phyloP scores from a whole-genome alignment of 2,888 invertebrate species.

The Tiliacea citrago region DNA sequence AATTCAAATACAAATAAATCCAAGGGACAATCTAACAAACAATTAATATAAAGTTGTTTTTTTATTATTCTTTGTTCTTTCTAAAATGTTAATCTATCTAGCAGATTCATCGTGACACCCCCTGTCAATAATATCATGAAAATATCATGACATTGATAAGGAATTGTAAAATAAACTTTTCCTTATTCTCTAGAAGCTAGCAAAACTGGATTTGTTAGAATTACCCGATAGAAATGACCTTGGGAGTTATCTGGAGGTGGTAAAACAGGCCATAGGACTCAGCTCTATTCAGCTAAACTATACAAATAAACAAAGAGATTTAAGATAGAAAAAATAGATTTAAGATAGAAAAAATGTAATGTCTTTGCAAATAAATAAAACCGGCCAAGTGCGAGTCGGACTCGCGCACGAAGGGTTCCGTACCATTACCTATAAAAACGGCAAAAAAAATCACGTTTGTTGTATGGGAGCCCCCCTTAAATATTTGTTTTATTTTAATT shows the following conservation, averaged over 20 bases:
- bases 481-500: no score
- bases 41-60: neutral
- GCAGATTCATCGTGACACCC: neutral
- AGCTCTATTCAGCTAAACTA: neutral
- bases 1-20: neutral
- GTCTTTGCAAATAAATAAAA: no score
- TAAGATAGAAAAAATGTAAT: no score
- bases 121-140: conserved; percentile 15
- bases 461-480: no score
- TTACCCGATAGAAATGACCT: neutral
- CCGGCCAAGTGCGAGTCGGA: no score
- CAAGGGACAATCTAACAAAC: neutral
- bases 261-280: neutral
- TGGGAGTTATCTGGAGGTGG: neutral
- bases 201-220: no score
- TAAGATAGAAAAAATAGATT: no score
- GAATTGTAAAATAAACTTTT: conserved; percentile 7
- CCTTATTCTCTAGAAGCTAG: neutral
- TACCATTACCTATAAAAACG: no score
- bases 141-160: conserved; percentile 33
- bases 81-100: neutral
- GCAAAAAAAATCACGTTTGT: no score
- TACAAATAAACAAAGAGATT: no score
- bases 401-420: no score
- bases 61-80: neutral